phyloP scores from a whole-genome alignment of 2,113 vertebrate species.

The Proterorhinus semilunaris region DNA sequence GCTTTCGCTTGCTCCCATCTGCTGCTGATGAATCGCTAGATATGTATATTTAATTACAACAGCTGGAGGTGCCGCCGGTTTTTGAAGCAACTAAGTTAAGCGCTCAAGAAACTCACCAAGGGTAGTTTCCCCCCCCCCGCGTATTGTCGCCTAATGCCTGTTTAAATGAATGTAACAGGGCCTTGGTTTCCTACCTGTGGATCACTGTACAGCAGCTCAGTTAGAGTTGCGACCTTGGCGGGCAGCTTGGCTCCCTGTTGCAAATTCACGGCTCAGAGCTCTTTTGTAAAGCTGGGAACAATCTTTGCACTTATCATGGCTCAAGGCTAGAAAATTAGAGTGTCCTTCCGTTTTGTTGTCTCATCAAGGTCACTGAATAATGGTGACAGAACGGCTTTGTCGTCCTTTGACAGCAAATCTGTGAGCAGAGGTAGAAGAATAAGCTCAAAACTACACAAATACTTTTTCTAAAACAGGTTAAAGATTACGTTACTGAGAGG shows the following conservation, averaged over 20 bases:
- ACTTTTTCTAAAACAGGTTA: not conserved
- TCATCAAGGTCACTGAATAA: slow-evolving; percentile 40
- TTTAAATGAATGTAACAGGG: not conserved
- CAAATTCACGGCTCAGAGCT: slow-evolving; percentile 33
- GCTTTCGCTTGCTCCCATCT: slow-evolving; percentile 13
- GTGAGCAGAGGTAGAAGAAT: slow-evolving; percentile 7
- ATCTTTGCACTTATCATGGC: slow-evolving; percentile 33
- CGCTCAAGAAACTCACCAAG: not conserved
- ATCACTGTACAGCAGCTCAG: slow-evolving; percentile 32
- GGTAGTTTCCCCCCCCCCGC: not conserved
- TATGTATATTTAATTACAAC: slow-evolving; percentile 31
- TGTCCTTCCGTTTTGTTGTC: slow-evolving; percentile 39
- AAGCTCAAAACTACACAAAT: slow-evolving; percentile 7
- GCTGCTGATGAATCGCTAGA: slow-evolving; percentile 20
- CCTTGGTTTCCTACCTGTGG: slow-evolving; percentile 1
- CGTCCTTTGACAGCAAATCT: slow-evolving; percentile 25
- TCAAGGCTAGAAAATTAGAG: slow-evolving; percentile 52
- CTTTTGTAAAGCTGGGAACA: slow-evolving; percentile 42
- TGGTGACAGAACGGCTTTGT: slow-evolving; percentile 18
- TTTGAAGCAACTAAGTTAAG: slow-evolving; percentile 44
- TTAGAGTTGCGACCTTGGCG: slow-evolving; percentile 43
- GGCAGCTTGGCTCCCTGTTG: slow-evolving; percentile 23
- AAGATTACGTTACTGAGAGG: not conserved
- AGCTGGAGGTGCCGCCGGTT: slow-evolving; percentile 22
- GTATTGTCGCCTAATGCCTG: slow-evolving; percentile 1